These are phyloP conservation scores for Glomeris maerens DNA, from an alignment of 1,140 invertebrate species.

Conservation along the genomic window DNA sequence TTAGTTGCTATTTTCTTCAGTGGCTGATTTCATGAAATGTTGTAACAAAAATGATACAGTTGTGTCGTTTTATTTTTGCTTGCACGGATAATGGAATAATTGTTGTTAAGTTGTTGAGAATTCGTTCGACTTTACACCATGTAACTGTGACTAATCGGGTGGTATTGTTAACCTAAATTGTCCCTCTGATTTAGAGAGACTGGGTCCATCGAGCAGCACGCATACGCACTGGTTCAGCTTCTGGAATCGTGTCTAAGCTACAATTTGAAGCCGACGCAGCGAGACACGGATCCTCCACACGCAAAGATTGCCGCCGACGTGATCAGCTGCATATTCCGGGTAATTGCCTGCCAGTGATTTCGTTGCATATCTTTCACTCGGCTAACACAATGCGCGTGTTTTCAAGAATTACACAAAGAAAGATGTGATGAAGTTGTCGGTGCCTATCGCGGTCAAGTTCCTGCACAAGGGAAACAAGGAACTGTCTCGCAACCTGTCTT, in stretches of 20 bases:
- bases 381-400: not conserved
- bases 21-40: no score
- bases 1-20: no score
- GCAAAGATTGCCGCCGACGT: conserved; percentile 89
- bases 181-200: conserved; percentile 65
- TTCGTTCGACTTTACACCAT: no score
- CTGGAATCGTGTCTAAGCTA: conserved; percentile 75
- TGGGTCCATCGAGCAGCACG: conserved; percentile 68
- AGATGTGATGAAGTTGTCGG: conserved; percentile 69
- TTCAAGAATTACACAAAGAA: conserved; percentile 72
- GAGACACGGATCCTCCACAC: conserved; percentile 79
- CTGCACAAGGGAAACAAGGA: conserved; percentile 78
- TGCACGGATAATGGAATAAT: no score
- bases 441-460: conserved; percentile 81
- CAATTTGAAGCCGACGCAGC: conserved; percentile 60
- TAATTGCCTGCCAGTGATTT: conserved; percentile 33
- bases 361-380: not conserved
- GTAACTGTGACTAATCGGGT: no score
- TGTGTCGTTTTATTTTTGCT: no score
- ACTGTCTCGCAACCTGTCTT: conserved; percentile 71
- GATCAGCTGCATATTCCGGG: conserved; percentile 83
- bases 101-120: no score
- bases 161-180: no score
- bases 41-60: no score
- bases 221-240: conserved; percentile 59